These are phyloP conservation scores for Cryptotis parvus DNA, from an alignment of 2,113 vertebrate genomes.

Conservation along the genomic window DNA sequence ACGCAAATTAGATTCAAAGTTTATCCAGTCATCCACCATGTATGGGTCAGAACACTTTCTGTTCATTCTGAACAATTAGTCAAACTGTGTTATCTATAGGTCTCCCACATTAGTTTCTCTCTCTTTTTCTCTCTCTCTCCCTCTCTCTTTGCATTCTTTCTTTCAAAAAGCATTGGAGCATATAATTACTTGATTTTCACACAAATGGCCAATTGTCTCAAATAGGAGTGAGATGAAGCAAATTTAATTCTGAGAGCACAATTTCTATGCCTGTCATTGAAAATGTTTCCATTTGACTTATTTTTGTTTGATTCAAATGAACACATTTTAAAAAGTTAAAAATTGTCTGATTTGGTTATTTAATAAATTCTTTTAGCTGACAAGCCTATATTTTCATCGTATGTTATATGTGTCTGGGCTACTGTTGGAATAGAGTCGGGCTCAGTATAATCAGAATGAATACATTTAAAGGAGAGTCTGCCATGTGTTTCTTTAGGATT, in stretches of 20 bases:
- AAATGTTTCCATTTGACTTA: constrained; percentile 63
- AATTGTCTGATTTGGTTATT: constrained; percentile 54
- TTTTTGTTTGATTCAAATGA: constrained; percentile 62
- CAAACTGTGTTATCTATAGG: constrained; percentile 14
- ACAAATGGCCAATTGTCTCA: constrained; percentile 71
- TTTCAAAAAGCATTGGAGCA: constrained; percentile 46
- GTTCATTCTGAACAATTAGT: constrained; percentile 13
- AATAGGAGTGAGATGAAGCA: constrained; percentile 60
- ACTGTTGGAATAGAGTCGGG: neutral
- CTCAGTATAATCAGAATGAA: neutral
- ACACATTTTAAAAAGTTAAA: constrained; percentile 71
- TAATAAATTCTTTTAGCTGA: constrained; percentile 50
- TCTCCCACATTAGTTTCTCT: constrained; percentile 6
- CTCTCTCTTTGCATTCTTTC: constrained; percentile 28
- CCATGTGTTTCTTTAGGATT: neutral
- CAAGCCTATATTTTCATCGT: neutral
- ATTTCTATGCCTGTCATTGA: constrained; percentile 56
- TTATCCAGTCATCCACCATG: neutral
- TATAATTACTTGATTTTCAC: constrained; percentile 74
- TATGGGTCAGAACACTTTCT: neutral
- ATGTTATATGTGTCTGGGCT: constrained; percentile 19
- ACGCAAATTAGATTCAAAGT: constrained; percentile 23
- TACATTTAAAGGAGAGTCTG: neutral
- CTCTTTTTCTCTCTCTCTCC: neutral
- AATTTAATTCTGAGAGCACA: constrained; percentile 68